phyloP scores from a whole-genome alignment of 2,113 vertebrate species.

The Oreotrochilus melanogaster region DNA sequence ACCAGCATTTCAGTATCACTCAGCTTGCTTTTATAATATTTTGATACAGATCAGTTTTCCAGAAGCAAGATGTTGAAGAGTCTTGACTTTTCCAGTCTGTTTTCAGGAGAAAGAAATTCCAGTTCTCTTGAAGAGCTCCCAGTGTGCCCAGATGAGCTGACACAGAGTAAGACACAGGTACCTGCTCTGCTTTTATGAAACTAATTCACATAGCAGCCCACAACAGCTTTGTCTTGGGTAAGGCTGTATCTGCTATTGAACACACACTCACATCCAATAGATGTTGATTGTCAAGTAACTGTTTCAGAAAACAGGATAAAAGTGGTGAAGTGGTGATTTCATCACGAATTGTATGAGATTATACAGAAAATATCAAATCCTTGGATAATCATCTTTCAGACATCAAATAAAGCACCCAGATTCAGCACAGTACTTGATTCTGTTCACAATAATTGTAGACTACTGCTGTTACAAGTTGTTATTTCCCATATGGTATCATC shows the following conservation, averaged over 20 bases:
- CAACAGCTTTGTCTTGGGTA: background rate
- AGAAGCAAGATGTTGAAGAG: background rate
- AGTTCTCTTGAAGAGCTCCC: background rate
- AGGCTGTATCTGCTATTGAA: background rate
- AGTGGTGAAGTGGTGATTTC: background rate
- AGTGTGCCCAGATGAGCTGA: background rate
- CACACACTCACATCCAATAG: background rate
- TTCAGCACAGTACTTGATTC: background rate
- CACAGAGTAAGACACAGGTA: background rate
- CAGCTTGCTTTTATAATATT: background rate
- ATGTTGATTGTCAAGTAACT: background rate
- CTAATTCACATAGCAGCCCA: background rate
- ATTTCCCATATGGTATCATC: background rate
- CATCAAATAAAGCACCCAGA: background rate
- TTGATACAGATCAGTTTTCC: background rate
- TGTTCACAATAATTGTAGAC: background rate
- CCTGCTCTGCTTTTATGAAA: background rate
- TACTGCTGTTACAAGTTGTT: background rate
- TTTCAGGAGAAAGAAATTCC: background rate
- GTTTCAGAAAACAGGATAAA: background rate
- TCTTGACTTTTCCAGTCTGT: background rate
- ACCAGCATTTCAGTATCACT: background rate
- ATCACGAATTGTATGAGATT: background rate
- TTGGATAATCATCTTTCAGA: background rate
- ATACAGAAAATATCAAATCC: background rate